Conservation (phyloP, 1,140 invertebrate genomes). For the Drosophila setifemur region DNA sequence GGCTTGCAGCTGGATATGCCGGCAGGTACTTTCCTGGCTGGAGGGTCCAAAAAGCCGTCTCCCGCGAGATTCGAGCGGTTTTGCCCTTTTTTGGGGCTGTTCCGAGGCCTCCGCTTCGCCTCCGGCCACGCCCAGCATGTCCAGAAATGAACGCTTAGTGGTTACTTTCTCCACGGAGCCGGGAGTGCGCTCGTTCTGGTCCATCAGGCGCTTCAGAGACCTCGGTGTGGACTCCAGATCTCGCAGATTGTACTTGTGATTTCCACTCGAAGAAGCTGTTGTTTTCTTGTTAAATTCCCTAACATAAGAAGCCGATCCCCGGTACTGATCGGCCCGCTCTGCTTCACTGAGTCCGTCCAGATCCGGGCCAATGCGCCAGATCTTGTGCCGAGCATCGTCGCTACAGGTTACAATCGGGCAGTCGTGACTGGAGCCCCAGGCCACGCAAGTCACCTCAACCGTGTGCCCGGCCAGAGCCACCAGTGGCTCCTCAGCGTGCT, state of each 20-base stretch:
- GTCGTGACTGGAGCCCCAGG: slow-evolving; percentile 86
- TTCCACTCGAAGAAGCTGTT: slow-evolving; percentile 20
- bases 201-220: slow-evolving; percentile 82
- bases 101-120: slow-evolving; percentile 18
- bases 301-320: slow-evolving; percentile 84
- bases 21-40: slow-evolving; percentile 15
- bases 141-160: slow-evolving; percentile 68
- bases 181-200: slow-evolving; percentile 77
- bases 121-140: slow-evolving; percentile 58
- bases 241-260: slow-evolving; percentile 80
- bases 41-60: slow-evolving; percentile 63
- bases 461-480: slow-evolving; percentile 88
- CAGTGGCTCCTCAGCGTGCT: slow-evolving; percentile 85
- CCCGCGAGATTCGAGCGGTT: slow-evolving; percentile 78
- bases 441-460: slow-evolving; percentile 92
- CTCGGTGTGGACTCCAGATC: slow-evolving; percentile 83
- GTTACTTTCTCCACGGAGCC: slow-evolving; percentile 64
- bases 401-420: slow-evolving; percentile 89
- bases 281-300: slow-evolving; percentile 46
- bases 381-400: slow-evolving; percentile 89
- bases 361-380: slow-evolving; percentile 87
- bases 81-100: slow-evolving; percentile 75
- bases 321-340: slow-evolving; percentile 82
- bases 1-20: slow-evolving; percentile 29
- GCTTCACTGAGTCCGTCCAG: slow-evolving; percentile 83